These are phyloP conservation scores for Ariopsis seemanni DNA, from an alignment of 2,113 vertebrate genomes.

Conservation along the genomic window DNA sequence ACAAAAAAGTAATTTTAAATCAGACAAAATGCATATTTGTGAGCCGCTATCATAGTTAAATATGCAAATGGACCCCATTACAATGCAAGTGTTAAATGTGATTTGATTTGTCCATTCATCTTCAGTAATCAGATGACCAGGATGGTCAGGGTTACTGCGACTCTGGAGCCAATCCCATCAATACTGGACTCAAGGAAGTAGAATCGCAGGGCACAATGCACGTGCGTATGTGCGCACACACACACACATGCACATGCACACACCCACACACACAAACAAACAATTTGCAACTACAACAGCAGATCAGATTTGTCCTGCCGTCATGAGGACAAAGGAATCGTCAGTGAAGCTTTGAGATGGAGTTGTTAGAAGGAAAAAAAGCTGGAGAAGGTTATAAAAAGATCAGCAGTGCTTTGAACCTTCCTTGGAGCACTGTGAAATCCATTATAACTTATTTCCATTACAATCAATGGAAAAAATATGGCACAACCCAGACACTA, in stretches of 20 bases:
- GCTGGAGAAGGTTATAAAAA: slow-evolving; percentile 1
- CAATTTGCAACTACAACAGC: neutral
- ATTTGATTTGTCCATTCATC: neutral
- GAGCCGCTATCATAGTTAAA: neutral
- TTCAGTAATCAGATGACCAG: neutral
- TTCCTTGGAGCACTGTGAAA: neutral
- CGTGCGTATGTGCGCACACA: neutral
- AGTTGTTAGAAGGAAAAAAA: neutral
- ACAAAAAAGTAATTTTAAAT: neutral
- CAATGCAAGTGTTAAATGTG: neutral
- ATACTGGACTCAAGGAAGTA: too few relatives aligned
- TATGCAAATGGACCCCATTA: neutral
- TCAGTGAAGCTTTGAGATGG: neutral
- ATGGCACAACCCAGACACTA: neutral
- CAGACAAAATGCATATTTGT: neutral
- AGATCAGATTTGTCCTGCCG: neutral
- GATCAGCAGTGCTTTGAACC: neutral
- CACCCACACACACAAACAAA: neutral
- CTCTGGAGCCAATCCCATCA: neutral
- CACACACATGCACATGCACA: neutral
- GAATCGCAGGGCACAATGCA: too few relatives aligned
- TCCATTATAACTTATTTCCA: slow-evolving; percentile 7
- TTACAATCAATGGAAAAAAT: slow-evolving; percentile 2
- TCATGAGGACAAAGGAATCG: neutral
- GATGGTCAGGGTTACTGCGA: neutral